phyloP scores from a whole-genome alignment of 2,113 vertebrate species.

The Anarrhichthys ocellatus region DNA sequence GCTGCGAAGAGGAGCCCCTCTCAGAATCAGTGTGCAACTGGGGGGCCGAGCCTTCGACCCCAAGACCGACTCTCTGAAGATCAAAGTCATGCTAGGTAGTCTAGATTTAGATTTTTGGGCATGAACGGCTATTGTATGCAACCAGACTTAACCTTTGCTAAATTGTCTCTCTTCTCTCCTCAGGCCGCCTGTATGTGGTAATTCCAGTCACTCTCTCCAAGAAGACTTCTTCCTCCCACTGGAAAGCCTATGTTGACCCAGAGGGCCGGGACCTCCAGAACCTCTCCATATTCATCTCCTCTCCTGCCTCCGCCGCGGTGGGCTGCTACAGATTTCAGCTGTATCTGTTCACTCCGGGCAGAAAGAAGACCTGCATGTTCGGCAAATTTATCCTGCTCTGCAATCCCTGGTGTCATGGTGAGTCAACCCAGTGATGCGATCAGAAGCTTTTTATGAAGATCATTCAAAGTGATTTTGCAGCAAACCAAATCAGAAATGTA shows the following conservation, averaged over 20 bases:
- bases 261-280: constrained; percentile 3
- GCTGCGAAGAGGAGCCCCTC: constrained; percentile 78
- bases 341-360: neutral
- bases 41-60: constrained; percentile 63
- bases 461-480: neutral
- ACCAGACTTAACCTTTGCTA: neutral
- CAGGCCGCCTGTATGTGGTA: constrained; percentile 63
- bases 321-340: constrained; percentile 75
- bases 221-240: constrained; percentile 16
- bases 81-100: constrained; percentile 76
- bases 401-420: constrained; percentile 83
- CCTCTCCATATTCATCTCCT: constrained; percentile 64
- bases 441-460: neutral
- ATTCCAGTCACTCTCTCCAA: constrained; percentile 64
- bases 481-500: neutral
- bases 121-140: neutral
- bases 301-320: constrained; percentile 71
- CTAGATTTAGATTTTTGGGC: neutral
- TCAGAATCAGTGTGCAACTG: constrained; percentile 69
- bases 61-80: constrained; percentile 57
- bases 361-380: neutral
- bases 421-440: neutral
- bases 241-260: constrained; percentile 69
- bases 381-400: constrained; percentile 77
- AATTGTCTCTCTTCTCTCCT: neutral